A percentile compares a stretch with the other conserved stretches of the same genome.
phyloP scores from a whole-genome alignment of 2,888 invertebrate genomes.

The Tinea pellionella region DNA sequence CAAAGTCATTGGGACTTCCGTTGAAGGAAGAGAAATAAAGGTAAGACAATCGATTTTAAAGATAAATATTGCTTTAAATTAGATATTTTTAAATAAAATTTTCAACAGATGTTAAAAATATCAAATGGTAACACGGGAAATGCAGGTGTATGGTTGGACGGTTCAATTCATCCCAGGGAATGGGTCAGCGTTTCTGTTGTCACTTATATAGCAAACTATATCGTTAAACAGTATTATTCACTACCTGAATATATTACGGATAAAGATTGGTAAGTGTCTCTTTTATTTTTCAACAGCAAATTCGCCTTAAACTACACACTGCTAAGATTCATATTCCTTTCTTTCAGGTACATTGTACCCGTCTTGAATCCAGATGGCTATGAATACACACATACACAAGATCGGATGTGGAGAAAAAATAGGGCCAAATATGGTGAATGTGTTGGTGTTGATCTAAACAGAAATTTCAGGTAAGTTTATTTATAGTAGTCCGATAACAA shows the following conservation, averaged over 20 bases:
- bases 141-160: slow-evolving; percentile 78
- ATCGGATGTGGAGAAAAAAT: slow-evolving; percentile 87
- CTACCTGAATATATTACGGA: slow-evolving; percentile 76
- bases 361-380: slow-evolving; percentile 89
- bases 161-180: slow-evolving; percentile 91
- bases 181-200: slow-evolving; percentile 89
- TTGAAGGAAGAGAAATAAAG: slow-evolving; percentile 49
- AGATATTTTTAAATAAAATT: not conserved
- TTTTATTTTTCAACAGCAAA: not conserved
- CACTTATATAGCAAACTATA: slow-evolving; percentile 78
- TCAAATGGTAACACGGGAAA: slow-evolving; percentile 76
- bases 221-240: slow-evolving; percentile 76
- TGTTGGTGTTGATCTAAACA: slow-evolving; percentile 81
- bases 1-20: slow-evolving; percentile 40
- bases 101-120: slow-evolving; percentile 62
- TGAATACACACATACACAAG: slow-evolving; percentile 79
- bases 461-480: slow-evolving; percentile 83
- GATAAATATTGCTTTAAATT: slow-evolving; percentile 2
- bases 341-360: slow-evolving; percentile 73
- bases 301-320: not conserved
- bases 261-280: slow-evolving; percentile 78
- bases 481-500: no score
- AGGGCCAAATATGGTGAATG: slow-evolving; percentile 62
- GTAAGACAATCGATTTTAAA: slow-evolving; percentile 27
- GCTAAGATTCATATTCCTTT: slow-evolving; percentile 15